Percentiles rank a stretch among this genome's conserved stretches.
Conservation (phyloP, 2,888 invertebrate genomes). For the Charanyca ferruginea region DNA sequence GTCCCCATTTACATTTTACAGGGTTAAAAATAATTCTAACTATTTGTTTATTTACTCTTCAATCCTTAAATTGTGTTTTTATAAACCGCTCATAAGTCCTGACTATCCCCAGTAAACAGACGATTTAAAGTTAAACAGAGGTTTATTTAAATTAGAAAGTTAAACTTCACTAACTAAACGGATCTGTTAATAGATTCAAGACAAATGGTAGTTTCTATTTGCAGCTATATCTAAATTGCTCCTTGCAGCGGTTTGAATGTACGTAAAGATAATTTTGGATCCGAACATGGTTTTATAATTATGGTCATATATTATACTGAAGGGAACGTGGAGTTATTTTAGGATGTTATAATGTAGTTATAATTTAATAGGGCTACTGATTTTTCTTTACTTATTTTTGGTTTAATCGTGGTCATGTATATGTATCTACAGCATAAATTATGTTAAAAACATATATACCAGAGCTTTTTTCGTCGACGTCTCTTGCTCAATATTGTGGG, state of each 20-base stretch:
- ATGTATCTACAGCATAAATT: no score
- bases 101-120: conserved; percentile 4
- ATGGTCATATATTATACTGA: conserved; percentile 37
- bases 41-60: not conserved
- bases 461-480: no score
- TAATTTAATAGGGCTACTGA: conserved; percentile 21
- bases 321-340: conserved; percentile 31
- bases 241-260: conserved; percentile 28
- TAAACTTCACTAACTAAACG: conserved; percentile 35
- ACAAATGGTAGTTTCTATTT: conserved; percentile 45
- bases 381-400: conserved; percentile 16
- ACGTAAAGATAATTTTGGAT: conserved; percentile 44
- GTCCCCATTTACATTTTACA: no score
- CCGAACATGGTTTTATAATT: conserved; percentile 23
- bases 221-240: conserved; percentile 51
- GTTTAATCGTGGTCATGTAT: not conserved
- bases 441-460: no score
- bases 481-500: no score
- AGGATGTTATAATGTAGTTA: conserved; percentile 7
- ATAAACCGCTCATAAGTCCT: not conserved
- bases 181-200: conserved; percentile 53
- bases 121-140: conserved; percentile 32
- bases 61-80: conserved; percentile 13
- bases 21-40: not conserved
- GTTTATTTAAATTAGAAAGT: conserved; percentile 41